Percentiles rank a stretch among this genome's conserved stretches.
Conservation (phyloP, 2,113 vertebrate species). For the Drymodes brunneopygia region DNA sequence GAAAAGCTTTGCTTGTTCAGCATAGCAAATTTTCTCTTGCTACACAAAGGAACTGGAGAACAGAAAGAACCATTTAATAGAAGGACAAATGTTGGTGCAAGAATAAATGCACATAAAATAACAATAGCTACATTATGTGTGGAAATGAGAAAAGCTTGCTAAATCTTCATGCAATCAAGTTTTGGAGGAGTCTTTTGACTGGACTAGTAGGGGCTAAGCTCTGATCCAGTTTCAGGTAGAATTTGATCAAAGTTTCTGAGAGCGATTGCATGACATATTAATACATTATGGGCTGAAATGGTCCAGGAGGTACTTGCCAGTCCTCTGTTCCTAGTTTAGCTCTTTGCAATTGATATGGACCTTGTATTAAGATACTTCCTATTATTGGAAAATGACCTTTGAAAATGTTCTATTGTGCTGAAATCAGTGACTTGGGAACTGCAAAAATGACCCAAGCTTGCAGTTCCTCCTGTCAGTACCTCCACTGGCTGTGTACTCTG, state of each 20-base stretch:
- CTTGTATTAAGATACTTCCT: background rate
- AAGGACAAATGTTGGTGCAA: slow-evolving; percentile 24
- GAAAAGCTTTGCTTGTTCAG: background rate
- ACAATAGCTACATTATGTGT: background rate
- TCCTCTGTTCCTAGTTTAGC: background rate
- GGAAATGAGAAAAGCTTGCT: background rate
- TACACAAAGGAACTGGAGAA: slow-evolving; percentile 13
- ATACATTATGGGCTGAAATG: background rate
- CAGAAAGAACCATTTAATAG: slow-evolving; percentile 5
- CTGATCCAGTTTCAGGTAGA: background rate
- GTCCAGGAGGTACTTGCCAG: background rate
- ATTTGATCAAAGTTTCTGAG: background rate
- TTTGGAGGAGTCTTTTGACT: background rate
- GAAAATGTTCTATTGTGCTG: background rate
- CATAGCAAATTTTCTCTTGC: slow-evolving; percentile 25
- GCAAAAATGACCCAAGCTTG: background rate
- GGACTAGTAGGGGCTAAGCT: background rate
- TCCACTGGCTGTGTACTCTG: background rate
- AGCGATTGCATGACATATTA: background rate
- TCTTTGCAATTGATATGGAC: background rate
- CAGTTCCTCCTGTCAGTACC: background rate
- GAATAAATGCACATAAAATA: background rate
- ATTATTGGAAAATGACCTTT: background rate
- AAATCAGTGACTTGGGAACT: background rate
- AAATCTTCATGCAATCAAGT: background rate